phyloP scores from a whole-genome alignment of 1,140 invertebrate genomes.

The Drosophila ficusphila region DNA sequence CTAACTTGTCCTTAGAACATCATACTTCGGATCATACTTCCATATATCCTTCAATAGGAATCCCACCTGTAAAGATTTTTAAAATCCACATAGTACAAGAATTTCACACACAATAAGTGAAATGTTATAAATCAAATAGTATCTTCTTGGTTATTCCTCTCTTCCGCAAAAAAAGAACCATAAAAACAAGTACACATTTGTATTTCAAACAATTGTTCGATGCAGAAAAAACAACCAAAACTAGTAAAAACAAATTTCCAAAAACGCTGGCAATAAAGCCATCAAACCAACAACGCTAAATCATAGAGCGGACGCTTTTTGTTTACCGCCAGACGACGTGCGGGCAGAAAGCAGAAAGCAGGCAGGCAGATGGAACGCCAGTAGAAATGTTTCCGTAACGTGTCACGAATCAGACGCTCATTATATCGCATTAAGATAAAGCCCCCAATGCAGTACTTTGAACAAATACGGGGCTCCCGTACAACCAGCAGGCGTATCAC shows the following conservation, averaged over 20 bases:
- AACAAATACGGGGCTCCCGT: conserved; percentile 33
- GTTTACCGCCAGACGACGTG: conserved; percentile 45
- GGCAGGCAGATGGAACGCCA: conserved; percentile 3
- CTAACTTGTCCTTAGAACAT: too few relatives aligned
- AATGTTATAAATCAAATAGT: too few relatives aligned
- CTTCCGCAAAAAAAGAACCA: too few relatives aligned
- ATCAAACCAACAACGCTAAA: conserved; percentile 1
- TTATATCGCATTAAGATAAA: conserved; percentile 50
- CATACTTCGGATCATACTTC: too few relatives aligned
- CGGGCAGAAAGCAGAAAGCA: too few relatives aligned
- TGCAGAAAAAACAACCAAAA: not conserved
- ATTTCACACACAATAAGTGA: too few relatives aligned
- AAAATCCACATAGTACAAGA: too few relatives aligned
- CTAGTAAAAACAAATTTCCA: not conserved
- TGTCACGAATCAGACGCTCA: conserved; percentile 16
- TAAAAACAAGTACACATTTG: not conserved
- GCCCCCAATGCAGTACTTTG: conserved; percentile 51
- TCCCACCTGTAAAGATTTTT: too few relatives aligned
- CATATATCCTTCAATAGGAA: too few relatives aligned
- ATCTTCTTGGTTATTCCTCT: too few relatives aligned
- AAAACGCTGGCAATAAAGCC: conserved; percentile 2
- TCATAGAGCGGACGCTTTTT: conserved; percentile 7
- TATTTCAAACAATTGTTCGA: not conserved
- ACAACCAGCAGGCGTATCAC: too few relatives aligned
- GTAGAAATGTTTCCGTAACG: conserved; percentile 37